Evolutionary conservation across 2,797 vertebrate genomes (phyloP).

Genomic region (Argentina silus): DNA sequence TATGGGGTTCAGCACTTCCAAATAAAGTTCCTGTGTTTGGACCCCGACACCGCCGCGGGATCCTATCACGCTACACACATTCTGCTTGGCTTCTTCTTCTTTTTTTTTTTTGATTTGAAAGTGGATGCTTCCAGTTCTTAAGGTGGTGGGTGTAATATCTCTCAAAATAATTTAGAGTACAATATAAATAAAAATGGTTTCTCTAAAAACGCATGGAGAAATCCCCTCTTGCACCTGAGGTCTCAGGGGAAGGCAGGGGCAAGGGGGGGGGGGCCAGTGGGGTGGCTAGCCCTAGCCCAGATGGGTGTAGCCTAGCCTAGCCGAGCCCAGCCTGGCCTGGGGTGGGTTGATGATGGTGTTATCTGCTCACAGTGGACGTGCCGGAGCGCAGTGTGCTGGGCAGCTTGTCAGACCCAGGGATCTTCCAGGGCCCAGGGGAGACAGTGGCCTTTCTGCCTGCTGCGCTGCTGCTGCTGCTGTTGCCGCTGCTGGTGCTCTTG

Average conservation of each 20-base stretch:
- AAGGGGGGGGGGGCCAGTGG: neutral
- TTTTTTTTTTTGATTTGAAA: conserved; percentile 68
- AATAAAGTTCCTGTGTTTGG: conserved; percentile 54
- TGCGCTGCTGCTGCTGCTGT: conserved; percentile 61
- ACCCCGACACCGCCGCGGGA: conserved; percentile 17
- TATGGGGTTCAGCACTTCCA: conserved; percentile 15
- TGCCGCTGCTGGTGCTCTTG: conserved; percentile 65
- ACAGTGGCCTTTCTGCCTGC: conserved; percentile 88
- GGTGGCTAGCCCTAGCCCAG: conserved; percentile 6
- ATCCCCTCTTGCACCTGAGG: conserved; percentile 71
- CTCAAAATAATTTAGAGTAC: conserved; percentile 96
- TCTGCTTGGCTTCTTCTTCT: conserved; percentile 67
- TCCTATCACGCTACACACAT: conserved; percentile 72
- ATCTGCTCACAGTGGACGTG: conserved; percentile 93
- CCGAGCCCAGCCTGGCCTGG: neutral
- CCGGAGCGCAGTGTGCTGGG: conserved; percentile 88
- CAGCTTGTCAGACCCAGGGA: conserved; percentile 95
- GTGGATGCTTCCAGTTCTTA: conserved; percentile 84
- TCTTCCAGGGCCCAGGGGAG: conserved; percentile 96
- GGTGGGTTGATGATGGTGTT: conserved; percentile 63
- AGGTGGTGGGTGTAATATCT: conserved; percentile 86
- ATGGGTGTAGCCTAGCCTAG: conserved; percentile 15
- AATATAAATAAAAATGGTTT: conserved; percentile 83
- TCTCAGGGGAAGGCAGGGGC: conserved; percentile 34
- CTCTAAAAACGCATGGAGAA: conserved; percentile 72